Evolutionary conservation across 2,888 invertebrate species (phyloP), one percentile per base, ranked within the genome.

Genomic region (Trachelus iudaicus): DNA sequence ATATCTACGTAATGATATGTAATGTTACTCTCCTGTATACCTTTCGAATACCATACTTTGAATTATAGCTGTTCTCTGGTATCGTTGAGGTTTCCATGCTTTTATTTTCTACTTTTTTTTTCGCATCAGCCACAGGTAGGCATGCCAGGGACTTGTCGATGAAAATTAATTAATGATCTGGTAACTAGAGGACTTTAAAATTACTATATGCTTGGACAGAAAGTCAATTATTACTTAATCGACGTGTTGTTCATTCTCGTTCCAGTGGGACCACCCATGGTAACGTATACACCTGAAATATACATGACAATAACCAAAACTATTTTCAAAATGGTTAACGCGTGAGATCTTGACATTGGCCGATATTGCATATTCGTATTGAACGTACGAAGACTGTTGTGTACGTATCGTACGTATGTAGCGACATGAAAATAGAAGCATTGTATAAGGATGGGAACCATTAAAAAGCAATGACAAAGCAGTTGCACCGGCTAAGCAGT

Each of bases 381-480:
- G 23, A 56, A 23, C 23, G 56, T 56, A 56, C 23, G 23, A 23
- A 56, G 23, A 9, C 56, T 56, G 56, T 23, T 56, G 56, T 56
- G 23, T 56, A 71, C 71, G 74, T 74, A 30, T 74, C 9, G 23
- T 56, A 71, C 71, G 74, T 74, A 30, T 35, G 74, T 30, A 31
- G 74, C 74, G 34, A 74, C 37, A 74, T 35, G 30, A 34, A 37
- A 35, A 23, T 74, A 37, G 34, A 74, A 34, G 74, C 74, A 35
- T 34, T 34, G 34, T 74, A 23, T 74, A 35, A 30, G 35, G 35
- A 33, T 33, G 79, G 73, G 69, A 76, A 69, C 79, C 76, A 79
- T 79, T 79, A 79, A 79, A 79, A 76, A 74, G 76, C 73, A 79
- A 79, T 79, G 79, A 79, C 79, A 76, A 76, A 79, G 76, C 79